phyloP scores from a whole-genome alignment of 2,113 vertebrate genomes.

The Periophthalmus modestus region DNA sequence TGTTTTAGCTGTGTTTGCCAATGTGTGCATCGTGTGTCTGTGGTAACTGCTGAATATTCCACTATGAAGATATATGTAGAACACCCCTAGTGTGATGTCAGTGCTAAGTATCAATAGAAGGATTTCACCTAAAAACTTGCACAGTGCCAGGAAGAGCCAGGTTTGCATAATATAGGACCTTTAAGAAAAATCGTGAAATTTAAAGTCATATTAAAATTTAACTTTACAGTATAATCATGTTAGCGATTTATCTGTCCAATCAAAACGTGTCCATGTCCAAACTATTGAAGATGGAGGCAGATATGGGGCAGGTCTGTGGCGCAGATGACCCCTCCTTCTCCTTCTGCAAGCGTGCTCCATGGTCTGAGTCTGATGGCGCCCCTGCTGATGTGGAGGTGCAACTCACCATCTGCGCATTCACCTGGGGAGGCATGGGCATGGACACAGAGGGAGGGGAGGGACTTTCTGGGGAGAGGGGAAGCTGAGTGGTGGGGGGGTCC shows the following conservation, averaged over 20 bases:
- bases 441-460: slow-evolving; percentile 78
- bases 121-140: too few relatives aligned
- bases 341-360: slow-evolving; percentile 19
- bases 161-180: neutral
- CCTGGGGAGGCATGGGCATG: slow-evolving; percentile 17
- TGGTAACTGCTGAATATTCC: too few relatives aligned
- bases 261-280: slow-evolving; percentile 52
- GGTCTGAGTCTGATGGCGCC: slow-evolving; percentile 12
- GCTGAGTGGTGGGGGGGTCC: slow-evolving; percentile 82
- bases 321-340: slow-evolving; percentile 26
- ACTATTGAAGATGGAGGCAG: slow-evolving; percentile 32
- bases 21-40: too few relatives aligned
- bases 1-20: too few relatives aligned
- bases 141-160: too few relatives aligned
- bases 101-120: too few relatives aligned
- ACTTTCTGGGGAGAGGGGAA: slow-evolving; percentile 86
- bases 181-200: neutral
- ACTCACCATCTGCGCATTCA: slow-evolving; percentile 46
- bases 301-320: slow-evolving; percentile 26
- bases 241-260: slow-evolving; percentile 7
- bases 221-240: slow-evolving; percentile 36
- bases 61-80: too few relatives aligned
- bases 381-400: slow-evolving; percentile 39
- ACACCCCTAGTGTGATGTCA: too few relatives aligned
- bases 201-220: neutral